Conservation (phyloP, 2,113 vertebrate species). For the Fulica atra region DNA sequence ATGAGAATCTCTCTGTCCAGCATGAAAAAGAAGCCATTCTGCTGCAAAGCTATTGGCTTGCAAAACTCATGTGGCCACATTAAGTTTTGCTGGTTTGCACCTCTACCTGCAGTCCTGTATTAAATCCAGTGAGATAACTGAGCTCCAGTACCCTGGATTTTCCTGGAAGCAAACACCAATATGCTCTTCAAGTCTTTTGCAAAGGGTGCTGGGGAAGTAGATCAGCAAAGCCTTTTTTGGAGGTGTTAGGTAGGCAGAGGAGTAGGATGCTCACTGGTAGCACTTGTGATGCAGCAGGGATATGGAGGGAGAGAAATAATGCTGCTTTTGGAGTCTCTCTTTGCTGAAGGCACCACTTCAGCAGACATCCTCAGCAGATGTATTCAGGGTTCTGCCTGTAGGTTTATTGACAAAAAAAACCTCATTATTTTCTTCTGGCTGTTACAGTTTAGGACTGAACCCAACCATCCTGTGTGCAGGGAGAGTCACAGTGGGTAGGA, state of each 20-base stretch:
- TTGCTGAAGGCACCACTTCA: neutral
- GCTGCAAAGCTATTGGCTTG: neutral
- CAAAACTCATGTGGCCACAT: neutral
- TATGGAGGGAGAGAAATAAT: neutral
- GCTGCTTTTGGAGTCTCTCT: neutral
- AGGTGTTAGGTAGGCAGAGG: neutral
- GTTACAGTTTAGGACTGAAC: neutral
- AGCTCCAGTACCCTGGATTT: neutral
- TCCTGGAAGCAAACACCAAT: neutral
- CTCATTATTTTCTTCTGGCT: neutral
- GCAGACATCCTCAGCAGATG: neutral
- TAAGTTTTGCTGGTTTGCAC: neutral
- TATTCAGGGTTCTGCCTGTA: neutral
- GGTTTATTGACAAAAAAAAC: neutral
- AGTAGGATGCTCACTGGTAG: neutral
- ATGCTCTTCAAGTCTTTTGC: neutral
- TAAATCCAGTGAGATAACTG: neutral
- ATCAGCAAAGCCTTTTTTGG: neutral
- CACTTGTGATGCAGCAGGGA: neutral
- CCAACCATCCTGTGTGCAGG: neutral
- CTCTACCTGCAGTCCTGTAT: neutral
- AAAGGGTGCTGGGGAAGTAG: neutral
- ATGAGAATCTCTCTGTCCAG: neutral
- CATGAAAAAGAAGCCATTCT: neutral
- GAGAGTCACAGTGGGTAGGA: accelerated